Conservation (phyloP, 2,888 invertebrate species). For the Cheilosia impressa region DNA sequence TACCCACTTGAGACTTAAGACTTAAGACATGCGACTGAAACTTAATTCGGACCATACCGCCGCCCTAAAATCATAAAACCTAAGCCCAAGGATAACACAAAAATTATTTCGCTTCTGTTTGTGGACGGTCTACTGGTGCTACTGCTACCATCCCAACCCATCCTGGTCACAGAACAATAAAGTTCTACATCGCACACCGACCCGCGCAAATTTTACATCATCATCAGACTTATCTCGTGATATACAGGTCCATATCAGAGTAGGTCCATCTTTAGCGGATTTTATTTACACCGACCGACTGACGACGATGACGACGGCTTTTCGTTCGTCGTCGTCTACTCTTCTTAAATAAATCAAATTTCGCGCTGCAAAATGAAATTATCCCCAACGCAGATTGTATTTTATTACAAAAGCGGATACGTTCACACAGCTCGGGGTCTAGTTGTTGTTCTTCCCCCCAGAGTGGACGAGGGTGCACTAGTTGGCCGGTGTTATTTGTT, state of each 20-base stretch:
- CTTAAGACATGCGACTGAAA: conserved; percentile 55
- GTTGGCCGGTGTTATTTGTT: conserved; percentile 26
- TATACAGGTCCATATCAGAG: conserved; percentile 23
- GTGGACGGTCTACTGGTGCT: conserved; percentile 19
- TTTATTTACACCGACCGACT: background rate
- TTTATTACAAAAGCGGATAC: conserved; percentile 64
- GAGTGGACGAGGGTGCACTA: conserved; percentile 32
- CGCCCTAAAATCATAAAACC: conserved; percentile 17
- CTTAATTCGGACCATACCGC: conserved; percentile 47
- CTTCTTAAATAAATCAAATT: conserved; percentile 64
- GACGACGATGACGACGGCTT: conserved; percentile 18
- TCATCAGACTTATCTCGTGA: conserved; percentile 54
- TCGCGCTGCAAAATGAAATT: conserved; percentile 67
- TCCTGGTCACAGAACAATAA: conserved; percentile 25
- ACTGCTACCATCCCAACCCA: background rate
- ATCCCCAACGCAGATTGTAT: conserved; percentile 67
- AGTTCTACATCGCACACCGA: conserved; percentile 18
- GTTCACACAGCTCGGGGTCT: conserved; percentile 9
- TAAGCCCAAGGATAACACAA: conserved; percentile 52
- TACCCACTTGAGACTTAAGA: conserved; percentile 64
- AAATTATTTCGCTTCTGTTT: conserved; percentile 52
- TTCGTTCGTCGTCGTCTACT: conserved; percentile 22
- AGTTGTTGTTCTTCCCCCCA: conserved; percentile 7
- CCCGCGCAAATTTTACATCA: conserved; percentile 27
- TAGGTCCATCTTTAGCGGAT: background rate